Conservation (phyloP, 1,140 invertebrate species). For the Ostrea edulis region DNA sequence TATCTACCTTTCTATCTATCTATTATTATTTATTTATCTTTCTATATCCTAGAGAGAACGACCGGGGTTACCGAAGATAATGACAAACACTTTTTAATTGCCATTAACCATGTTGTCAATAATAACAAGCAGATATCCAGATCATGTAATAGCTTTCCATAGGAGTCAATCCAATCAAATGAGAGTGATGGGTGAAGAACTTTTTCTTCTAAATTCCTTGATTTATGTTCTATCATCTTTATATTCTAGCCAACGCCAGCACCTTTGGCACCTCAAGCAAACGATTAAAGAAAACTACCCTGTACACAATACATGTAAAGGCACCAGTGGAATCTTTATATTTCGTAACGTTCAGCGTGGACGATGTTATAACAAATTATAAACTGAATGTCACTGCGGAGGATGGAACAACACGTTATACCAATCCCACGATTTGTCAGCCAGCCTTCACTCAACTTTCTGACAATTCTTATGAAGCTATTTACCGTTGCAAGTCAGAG, state of each 20-base stretch:
- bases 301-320: background rate
- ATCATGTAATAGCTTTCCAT: background rate
- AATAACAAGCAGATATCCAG: background rate
- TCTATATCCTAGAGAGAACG: too few species aligned
- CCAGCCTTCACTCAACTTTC: background rate
- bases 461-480: too few species aligned
- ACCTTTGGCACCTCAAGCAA: background rate
- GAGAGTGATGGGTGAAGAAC: background rate
- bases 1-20: too few species aligned
- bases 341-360: background rate
- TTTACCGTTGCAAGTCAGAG: background rate
- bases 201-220: too few species aligned
- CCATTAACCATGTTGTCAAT: background rate
- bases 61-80: background rate
- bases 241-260: constrained; percentile 2
- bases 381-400: background rate
- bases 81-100: background rate
- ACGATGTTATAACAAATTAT: background rate
- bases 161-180: background rate
- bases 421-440: background rate
- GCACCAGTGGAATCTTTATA: background rate
- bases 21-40: too few species aligned
- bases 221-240: too few species aligned
- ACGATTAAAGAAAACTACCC: background rate
- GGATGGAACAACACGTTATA: background rate